Evolutionary conservation across 1,140 invertebrate species (phyloP).

Genomic region (Tetramorium alpestre): DNA sequence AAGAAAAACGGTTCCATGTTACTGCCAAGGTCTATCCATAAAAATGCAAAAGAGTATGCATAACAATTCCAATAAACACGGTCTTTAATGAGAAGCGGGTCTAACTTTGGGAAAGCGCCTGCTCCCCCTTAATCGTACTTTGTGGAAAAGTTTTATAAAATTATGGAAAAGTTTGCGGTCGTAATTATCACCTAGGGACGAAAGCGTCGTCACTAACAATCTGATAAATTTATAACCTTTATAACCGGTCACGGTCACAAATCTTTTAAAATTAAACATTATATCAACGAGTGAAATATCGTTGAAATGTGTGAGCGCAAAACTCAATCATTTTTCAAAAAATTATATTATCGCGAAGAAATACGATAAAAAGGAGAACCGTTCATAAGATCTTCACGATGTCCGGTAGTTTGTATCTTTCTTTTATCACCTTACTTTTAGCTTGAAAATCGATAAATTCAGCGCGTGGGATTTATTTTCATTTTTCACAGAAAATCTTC

Average conservation of each 20-base stretch:
- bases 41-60: slow-evolving; percentile 62
- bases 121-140: slow-evolving; percentile 36
- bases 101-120: slow-evolving; percentile 35
- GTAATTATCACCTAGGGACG: slow-evolving; percentile 22
- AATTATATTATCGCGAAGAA: background rate
- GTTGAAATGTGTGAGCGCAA: background rate
- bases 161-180: slow-evolving; percentile 36
- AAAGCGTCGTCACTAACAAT: slow-evolving; percentile 1
- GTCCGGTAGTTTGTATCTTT: background rate
- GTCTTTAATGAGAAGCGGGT: slow-evolving; percentile 60
- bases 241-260: background rate
- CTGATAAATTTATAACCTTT: slow-evolving; percentile 18
- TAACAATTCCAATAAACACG: slow-evolving; percentile 67
- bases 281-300: background rate
- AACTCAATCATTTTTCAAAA: background rate
- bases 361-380: background rate
- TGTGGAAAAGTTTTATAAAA: slow-evolving; percentile 48
- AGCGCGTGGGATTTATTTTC: slow-evolving; percentile 34
- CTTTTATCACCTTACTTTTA: background rate
- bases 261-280: background rate
- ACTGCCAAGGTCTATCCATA: slow-evolving; percentile 47
- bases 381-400: background rate
- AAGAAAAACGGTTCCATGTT: background rate
- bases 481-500: slow-evolving; percentile 20
- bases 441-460: slow-evolving; percentile 7